phyloP scores from a whole-genome alignment of 2,888 invertebrate genomes.

The Ceriagrion tenellum region DNA sequence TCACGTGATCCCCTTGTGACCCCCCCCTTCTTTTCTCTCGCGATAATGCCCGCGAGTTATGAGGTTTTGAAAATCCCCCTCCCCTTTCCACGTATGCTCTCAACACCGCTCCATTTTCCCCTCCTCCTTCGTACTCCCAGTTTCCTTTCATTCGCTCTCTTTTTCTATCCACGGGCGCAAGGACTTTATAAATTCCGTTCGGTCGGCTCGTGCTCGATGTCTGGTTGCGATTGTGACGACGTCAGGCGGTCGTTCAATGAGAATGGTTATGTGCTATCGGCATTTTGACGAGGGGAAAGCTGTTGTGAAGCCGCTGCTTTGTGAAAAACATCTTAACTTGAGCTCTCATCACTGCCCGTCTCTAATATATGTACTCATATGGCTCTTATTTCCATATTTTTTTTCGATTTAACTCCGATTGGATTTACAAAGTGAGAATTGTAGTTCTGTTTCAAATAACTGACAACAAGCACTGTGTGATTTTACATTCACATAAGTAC shows the following conservation, averaged over 20 bases:
- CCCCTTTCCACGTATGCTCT: neutral
- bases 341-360: too few species aligned
- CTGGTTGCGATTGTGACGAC: neutral
- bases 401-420: too few species aligned
- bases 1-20: slow-evolving; percentile 24
- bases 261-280: neutral
- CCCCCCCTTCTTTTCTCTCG: neutral
- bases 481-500: too few species aligned
- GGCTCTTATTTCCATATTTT: too few species aligned
- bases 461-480: too few species aligned
- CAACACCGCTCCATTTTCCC: neutral
- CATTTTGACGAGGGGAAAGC: too few species aligned
- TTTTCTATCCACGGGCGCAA: neutral
- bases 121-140: neutral
- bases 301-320: neutral
- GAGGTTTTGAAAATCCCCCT: neutral
- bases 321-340: neutral
- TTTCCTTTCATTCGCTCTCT: neutral
- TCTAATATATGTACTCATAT: too few species aligned
- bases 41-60: neutral
- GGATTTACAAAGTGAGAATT: too few species aligned
- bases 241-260: neutral
- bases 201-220: neutral
- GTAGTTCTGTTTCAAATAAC: too few species aligned
- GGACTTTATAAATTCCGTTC: neutral